Conservation (phyloP, 1,140 invertebrate species). For the Brachionus koreanus region DNA sequence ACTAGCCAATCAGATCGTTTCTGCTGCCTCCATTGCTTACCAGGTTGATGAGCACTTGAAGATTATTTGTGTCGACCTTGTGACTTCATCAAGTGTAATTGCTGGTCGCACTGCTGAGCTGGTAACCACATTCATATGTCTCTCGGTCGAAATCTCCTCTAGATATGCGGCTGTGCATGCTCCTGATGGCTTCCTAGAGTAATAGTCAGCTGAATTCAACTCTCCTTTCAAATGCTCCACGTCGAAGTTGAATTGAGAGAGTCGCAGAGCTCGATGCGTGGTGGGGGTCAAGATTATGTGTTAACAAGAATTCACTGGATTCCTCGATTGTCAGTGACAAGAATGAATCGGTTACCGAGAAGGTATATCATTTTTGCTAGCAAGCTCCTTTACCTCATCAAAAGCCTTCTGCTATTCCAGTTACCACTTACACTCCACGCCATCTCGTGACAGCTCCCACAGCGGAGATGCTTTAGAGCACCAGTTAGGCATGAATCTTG, state of each 20-base stretch:
- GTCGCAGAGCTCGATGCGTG: background rate
- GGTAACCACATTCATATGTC: too few relatives aligned
- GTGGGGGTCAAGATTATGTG: background rate
- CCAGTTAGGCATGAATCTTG: background rate
- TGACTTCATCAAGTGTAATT: too few relatives aligned
- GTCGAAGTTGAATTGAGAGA: background rate
- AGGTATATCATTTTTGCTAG: background rate
- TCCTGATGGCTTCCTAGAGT: background rate
- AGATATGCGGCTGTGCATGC: background rate
- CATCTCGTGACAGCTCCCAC: constrained; percentile 50
- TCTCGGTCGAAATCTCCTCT: too few relatives aligned
- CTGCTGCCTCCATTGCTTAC: background rate
- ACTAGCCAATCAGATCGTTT: background rate
- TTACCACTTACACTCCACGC: constrained; percentile 47
- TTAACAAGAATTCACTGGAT: background rate
- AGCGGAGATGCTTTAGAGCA: background rate
- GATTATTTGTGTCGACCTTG: too few relatives aligned
- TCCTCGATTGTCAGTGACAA: background rate
- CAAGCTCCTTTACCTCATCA: background rate
- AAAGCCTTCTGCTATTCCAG: constrained; percentile 7
- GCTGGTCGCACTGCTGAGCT: too few relatives aligned
- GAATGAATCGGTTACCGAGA: background rate
- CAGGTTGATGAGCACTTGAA: too few relatives aligned
- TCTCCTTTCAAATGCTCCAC: background rate
- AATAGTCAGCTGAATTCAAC: background rate